Base-by-base conservation (phyloP, 2,888 invertebrate genomes). In the Anthrax anthrax region DNA sequence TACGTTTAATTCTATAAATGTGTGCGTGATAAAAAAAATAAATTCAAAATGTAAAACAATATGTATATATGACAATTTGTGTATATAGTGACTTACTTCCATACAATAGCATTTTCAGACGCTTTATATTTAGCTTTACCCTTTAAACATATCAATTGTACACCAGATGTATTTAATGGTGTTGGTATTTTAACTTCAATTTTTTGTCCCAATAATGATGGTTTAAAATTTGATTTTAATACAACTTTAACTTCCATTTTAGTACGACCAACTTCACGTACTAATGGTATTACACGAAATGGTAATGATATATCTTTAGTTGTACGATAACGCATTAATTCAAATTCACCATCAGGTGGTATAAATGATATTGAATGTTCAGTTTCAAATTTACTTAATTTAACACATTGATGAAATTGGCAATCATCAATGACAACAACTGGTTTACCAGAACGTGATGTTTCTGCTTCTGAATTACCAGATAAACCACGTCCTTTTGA, bases 161-260 rank as follows among this genome's bases (percentile, higher is more conserved):
- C 98, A 0, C 98, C 97, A 43, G 95, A 95, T 0, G 98, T 99
- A 67, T 98, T 98, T 39, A 98, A 74, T 4, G 98, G 98, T 0
- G 97, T 98, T 3, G 98, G 98, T 56, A 99, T 97, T 67, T 95
- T 91, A 32, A 95, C 96, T 72, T 99, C 98, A 49, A 99, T 97
- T 73, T 99, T 98, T 72, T 99, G 98, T 0, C 97, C 97, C 18
- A 98, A 74, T 41, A 98, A 72, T 0, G 96, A 95, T 0, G 97
- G 94, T 69, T 98, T 98, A 70, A 99, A 99, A 72, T 96, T 98
- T 49, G 95, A 95, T 72, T 98, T 99, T 45, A 99, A 76, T 0
- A 99, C 97, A 14, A 97, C 95, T 67, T 99, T 99, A 0, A 98
- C 97, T 68, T 99, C 98, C 97, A 99, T 98, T 72, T 97, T 95